phyloP scores from a whole-genome alignment of 2,113 vertebrate species.

The Nyctibius bracteatus region DNA sequence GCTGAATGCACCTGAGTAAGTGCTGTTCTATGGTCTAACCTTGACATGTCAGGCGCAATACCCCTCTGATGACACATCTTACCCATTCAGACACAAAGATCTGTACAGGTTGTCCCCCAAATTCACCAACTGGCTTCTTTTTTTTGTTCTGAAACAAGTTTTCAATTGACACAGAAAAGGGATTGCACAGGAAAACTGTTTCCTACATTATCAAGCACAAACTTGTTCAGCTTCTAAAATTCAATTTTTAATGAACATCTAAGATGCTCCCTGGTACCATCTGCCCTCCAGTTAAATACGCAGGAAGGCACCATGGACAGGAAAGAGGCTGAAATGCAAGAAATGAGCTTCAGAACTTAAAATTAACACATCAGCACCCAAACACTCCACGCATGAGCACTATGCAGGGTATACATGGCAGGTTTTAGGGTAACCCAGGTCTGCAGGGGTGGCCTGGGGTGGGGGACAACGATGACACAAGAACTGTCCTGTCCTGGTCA shows the following conservation, averaged over 20 bases:
- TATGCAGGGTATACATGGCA: not conserved
- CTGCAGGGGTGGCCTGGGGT: not conserved
- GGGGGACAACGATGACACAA: accelerated
- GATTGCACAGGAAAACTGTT: not conserved
- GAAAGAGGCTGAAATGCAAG: not conserved
- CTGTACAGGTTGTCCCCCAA: not conserved
- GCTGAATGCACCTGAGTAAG: not conserved
- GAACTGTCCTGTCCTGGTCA: not conserved
- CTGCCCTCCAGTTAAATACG: not conserved
- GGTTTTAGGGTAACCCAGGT: not conserved
- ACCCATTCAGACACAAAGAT: not conserved
- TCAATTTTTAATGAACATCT: not conserved
- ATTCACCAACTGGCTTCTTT: not conserved
- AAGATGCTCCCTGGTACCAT: not conserved
- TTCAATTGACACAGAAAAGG: not conserved
- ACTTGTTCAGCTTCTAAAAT: not conserved
- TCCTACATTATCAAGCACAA: not conserved
- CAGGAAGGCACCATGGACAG: not conserved
- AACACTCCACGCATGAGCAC: accelerated
- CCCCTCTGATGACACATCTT: not conserved
- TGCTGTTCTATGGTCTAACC: not conserved
- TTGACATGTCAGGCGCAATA: not conserved
- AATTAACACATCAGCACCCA: not conserved
- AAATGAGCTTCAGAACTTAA: not conserved
- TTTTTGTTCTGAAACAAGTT: not conserved